A percentile compares a stretch with the other conserved stretches of the same genome.
phyloP scores from a whole-genome alignment of 2,888 invertebrate genomes.

The Meiosimyza platycephala region DNA sequence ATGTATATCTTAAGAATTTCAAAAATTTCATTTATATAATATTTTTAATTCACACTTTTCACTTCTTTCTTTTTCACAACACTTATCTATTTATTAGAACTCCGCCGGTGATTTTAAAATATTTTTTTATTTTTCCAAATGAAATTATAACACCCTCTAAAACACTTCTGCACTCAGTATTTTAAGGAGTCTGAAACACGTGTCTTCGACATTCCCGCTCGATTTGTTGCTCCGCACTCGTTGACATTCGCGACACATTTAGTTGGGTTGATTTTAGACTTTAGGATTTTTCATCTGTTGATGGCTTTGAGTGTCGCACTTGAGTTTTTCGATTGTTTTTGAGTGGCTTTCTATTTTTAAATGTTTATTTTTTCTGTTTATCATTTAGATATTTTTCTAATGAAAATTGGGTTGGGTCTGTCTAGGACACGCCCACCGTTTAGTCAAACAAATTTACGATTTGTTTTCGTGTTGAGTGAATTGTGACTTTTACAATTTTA shows the following conservation, averaged over 20 bases:
- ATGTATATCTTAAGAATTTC: not conserved
- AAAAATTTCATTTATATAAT: not conserved
- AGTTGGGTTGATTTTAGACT: slow-evolving; percentile 55
- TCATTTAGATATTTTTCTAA: slow-evolving; percentile 37
- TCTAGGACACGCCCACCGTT: slow-evolving; percentile 9
- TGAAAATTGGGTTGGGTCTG: slow-evolving; percentile 18
- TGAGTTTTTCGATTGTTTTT: slow-evolving; percentile 43
- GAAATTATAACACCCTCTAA: not conserved
- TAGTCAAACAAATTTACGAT: slow-evolving; percentile 2
- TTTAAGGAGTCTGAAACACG: not conserved
- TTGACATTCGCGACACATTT: slow-evolving; percentile 61
- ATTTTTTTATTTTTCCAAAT: not conserved
- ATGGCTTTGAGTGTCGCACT: slow-evolving; percentile 39
- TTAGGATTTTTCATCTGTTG: slow-evolving; percentile 46
- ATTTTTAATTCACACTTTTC: slow-evolving; percentile 2
- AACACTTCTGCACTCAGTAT: not conserved
- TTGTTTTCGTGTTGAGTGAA: not conserved
- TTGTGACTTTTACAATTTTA: not conserved
- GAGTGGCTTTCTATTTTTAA: slow-evolving; percentile 49
- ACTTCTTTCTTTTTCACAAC: slow-evolving; percentile 8
- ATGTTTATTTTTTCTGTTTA: slow-evolving; percentile 8
- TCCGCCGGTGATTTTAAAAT: too few relatives aligned
- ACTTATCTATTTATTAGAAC: not conserved
- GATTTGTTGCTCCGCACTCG: slow-evolving; percentile 49
- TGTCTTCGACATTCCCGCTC: not conserved